These are phyloP conservation scores for Hoplostethus atlanticus DNA, from an alignment of 2,797 vertebrate species.

Conservation along the genomic window DNA sequence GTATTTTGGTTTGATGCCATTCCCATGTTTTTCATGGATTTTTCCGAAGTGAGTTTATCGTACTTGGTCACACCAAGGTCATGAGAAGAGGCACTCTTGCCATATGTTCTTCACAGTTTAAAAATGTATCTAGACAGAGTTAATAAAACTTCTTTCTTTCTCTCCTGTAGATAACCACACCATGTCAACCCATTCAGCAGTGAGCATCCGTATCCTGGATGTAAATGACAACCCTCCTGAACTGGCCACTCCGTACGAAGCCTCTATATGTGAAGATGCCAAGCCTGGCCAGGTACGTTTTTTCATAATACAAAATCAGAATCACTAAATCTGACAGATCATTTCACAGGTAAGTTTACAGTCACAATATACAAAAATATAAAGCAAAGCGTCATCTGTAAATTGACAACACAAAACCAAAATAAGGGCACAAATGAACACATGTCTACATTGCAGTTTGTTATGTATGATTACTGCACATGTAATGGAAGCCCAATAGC, in stretches of 20 bases:
- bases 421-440: not conserved
- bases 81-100: not conserved
- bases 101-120: not conserved
- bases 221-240: constrained; percentile 98
- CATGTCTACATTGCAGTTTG: not conserved
- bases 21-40: too few species aligned
- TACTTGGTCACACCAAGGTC: too few species aligned
- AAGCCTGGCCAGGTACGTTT: constrained; percentile 94
- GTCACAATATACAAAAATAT: too few species aligned
- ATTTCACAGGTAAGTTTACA: not conserved
- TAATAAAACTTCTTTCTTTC: constrained; percentile 10
- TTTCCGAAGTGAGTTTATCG: too few species aligned
- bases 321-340: not conserved
- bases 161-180: constrained; percentile 89
- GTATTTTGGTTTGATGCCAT: too few species aligned
- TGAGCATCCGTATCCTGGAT: constrained; percentile 96
- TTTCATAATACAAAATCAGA: not conserved
- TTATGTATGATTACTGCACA: too few species aligned
- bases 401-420: not conserved
- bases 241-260: constrained; percentile 94
- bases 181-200: constrained; percentile 89
- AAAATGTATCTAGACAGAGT: not conserved
- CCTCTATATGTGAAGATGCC: constrained; percentile 95
- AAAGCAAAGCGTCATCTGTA: not conserved
- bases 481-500: too few species aligned